Conservation (phyloP, 2,113 vertebrate species). For the Eulemur macaco region DNA sequence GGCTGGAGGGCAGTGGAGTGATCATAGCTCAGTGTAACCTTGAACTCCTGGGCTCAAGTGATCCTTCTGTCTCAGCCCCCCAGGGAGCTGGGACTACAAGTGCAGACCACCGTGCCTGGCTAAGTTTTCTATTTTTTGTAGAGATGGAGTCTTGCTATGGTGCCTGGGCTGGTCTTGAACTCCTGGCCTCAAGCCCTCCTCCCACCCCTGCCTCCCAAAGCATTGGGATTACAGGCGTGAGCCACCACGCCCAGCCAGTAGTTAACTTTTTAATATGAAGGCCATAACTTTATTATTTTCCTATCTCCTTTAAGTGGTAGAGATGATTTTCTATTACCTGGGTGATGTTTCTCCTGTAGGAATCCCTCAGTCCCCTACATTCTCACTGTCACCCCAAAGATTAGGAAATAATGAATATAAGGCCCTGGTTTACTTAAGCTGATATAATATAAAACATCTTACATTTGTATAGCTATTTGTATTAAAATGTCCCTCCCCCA, state of each 20-base stretch:
- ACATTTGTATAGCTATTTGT: constrained; percentile 3
- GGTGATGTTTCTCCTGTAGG: background rate
- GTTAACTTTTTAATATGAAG: background rate
- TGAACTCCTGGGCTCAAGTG: no score
- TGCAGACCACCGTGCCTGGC: no score
- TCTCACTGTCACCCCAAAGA: background rate
- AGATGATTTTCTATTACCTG: background rate
- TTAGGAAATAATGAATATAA: background rate
- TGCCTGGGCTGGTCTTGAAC: no score
- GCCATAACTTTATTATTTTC: constrained; percentile 1
- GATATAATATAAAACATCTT: background rate
- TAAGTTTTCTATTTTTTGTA: no score
- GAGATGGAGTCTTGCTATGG: no score
- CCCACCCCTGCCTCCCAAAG: no score
- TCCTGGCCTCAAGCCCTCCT: no score
- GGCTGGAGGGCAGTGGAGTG: no score
- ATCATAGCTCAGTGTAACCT: no score
- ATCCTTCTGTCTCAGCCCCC: no score
- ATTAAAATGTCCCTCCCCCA: background rate
- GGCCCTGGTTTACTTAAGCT: background rate
- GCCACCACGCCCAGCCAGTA: background rate
- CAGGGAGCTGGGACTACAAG: no score
- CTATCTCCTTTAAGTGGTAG: background rate
- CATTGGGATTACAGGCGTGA: no score
- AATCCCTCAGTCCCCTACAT: background rate